Evolutionary conservation across 2,888 invertebrate genomes (phyloP).

Genomic region (Andrena praecox): DNA sequence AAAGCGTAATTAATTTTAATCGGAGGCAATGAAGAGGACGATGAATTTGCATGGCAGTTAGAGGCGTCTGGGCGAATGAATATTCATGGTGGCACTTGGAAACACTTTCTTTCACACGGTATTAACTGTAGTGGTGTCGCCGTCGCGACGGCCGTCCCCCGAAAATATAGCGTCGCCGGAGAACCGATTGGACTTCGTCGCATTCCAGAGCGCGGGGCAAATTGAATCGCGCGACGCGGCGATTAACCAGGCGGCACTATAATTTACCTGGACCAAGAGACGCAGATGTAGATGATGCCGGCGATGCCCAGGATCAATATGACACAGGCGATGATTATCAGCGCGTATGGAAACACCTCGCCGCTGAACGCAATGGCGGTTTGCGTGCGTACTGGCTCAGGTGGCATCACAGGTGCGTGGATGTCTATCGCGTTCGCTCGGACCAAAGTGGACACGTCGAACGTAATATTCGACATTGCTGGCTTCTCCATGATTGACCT

Average conservation of each 20-base stretch:
- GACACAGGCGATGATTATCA: constrained; percentile 95
- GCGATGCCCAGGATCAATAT: constrained; percentile 94
- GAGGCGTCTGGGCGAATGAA: constrained; percentile 42
- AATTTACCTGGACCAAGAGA: constrained; percentile 95
- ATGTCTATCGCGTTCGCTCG: constrained; percentile 90
- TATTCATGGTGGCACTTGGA: constrained; percentile 56
- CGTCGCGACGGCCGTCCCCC: not conserved
- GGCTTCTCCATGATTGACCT: constrained; percentile 88
- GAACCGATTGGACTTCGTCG: not conserved
- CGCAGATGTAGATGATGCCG: constrained; percentile 96
- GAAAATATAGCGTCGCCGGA: not conserved
- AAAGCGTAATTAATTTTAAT: constrained; percentile 75
- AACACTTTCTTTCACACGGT: constrained; percentile 54
- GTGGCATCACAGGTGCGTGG: constrained; percentile 86
- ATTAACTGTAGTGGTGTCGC: constrained; percentile 22
- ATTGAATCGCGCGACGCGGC: no score
- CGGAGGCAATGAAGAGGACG: constrained; percentile 66
- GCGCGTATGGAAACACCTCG: constrained; percentile 94
- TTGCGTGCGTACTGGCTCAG: constrained; percentile 85
- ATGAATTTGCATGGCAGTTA: constrained; percentile 59
- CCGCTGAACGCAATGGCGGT: constrained; percentile 87
- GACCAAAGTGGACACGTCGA: constrained; percentile 89
- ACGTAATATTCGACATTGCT: constrained; percentile 89
- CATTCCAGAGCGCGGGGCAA: no score
- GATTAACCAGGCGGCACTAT: no score